A percentile compares a stretch with the other conserved stretches of the same genome.
Conservation (phyloP, 2,888 invertebrate genomes). For the Leptopilina drosophilae region DNA sequence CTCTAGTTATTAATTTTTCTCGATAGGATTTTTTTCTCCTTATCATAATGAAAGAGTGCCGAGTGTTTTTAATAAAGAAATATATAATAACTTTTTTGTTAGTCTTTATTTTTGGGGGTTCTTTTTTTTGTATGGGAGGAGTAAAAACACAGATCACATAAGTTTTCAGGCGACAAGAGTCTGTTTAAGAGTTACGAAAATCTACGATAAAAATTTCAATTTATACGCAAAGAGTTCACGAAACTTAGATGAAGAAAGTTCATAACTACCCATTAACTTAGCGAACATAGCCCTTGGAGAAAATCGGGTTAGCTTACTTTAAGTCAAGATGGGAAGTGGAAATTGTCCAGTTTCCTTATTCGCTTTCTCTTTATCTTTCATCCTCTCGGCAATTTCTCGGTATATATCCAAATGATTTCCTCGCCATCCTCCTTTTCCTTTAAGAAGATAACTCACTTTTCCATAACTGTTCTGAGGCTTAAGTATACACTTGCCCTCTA, state of each 20-base stretch:
- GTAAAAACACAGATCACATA: slow-evolving; percentile 45
- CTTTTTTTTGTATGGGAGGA: too few relatives aligned
- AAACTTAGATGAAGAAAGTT: slow-evolving; percentile 71
- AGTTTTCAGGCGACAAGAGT: slow-evolving; percentile 53
- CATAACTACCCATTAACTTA: slow-evolving; percentile 69
- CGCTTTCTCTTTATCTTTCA: slow-evolving; percentile 43
- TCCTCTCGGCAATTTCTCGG: slow-evolving; percentile 15
- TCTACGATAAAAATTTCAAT: slow-evolving; percentile 69
- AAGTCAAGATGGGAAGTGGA: slow-evolving; percentile 43
- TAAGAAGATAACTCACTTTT: slow-evolving; percentile 39
- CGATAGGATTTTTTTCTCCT: neutral
- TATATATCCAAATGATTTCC: slow-evolving; percentile 38
- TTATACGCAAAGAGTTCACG: slow-evolving; percentile 66
- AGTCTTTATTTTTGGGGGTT: too few relatives aligned
- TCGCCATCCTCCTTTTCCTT: neutral
- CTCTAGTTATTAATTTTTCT: too few relatives aligned
- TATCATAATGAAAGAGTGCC: too few relatives aligned
- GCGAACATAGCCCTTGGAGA: slow-evolving; percentile 49
- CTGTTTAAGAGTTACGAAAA: slow-evolving; percentile 61
- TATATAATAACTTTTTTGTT: neutral
- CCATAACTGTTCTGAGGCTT: slow-evolving; percentile 23
- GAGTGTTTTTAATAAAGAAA: slow-evolving; percentile 11
- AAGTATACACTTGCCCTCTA: slow-evolving; percentile 23
- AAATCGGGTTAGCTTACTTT: slow-evolving; percentile 56
- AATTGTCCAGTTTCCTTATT: slow-evolving; percentile 48